phyloP scores from a whole-genome alignment of 1,140 invertebrate species.

The Gyrodactylus bullatarudis region DNA sequence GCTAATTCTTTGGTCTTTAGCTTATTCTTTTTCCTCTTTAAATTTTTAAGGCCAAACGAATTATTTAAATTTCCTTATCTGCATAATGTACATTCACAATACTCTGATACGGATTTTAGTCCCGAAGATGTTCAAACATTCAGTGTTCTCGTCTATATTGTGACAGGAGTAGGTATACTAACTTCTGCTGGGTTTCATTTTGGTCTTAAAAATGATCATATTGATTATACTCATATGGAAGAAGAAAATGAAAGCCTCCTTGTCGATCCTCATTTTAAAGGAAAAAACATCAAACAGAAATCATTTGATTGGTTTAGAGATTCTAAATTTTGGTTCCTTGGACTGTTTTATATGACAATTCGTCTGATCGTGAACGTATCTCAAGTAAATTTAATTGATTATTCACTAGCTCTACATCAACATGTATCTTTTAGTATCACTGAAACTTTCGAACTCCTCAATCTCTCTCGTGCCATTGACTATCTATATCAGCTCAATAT shows the following conservation, averaged over 20 bases:
- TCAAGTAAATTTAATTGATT: neutral
- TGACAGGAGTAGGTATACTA: neutral
- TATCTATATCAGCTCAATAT: slow-evolving; percentile 15
- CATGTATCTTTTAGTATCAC: neutral
- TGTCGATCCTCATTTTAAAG: neutral
- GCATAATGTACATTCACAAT: too few relatives aligned
- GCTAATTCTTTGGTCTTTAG: neutral
- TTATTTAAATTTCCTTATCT: too few relatives aligned
- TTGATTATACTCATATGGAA: neutral
- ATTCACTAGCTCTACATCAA: neutral
- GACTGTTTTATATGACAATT: neutral
- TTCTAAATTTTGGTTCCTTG: neutral
- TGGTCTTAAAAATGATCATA: neutral
- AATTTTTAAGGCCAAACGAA: too few relatives aligned
- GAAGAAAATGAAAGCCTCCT: neutral
- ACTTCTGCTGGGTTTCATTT: neutral
- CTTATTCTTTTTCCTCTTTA: neutral
- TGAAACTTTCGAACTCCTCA: neutral
- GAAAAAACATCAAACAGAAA: neutral
- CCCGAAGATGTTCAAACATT: neutral
- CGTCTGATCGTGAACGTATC: slow-evolving; percentile 2
- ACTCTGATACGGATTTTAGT: neutral
- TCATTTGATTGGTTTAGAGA: slow-evolving; percentile 3
- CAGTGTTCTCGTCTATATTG: neutral
- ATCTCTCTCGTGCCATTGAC: neutral